Conservation (phyloP, 2,113 vertebrate species). For the Meleagris gallopavo region DNA sequence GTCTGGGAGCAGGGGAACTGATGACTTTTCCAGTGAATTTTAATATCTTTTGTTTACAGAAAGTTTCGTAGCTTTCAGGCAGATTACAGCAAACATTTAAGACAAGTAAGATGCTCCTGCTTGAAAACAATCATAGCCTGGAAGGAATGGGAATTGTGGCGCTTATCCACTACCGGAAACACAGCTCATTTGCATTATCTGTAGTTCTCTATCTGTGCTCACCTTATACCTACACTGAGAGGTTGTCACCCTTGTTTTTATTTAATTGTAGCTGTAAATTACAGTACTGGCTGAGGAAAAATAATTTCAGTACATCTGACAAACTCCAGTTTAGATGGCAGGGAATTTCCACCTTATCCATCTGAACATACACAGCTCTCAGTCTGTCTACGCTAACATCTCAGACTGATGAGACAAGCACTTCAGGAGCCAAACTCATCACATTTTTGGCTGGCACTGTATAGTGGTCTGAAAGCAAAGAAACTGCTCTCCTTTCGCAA, state of each 20-base stretch:
- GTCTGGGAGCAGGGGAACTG: not conserved
- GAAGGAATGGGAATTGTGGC: not conserved
- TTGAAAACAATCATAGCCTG: not conserved
- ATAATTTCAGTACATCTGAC: not conserved
- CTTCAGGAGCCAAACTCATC: not conserved
- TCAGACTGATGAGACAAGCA: not conserved
- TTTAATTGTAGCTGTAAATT: not conserved
- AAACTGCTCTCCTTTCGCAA: not conserved
- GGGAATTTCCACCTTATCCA: not conserved
- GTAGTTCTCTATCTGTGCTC: not conserved
- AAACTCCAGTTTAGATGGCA: not conserved
- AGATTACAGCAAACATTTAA: not conserved
- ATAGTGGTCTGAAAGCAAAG: not conserved
- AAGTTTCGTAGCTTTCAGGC: not conserved
- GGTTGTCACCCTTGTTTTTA: not conserved
- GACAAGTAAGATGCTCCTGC: not conserved
- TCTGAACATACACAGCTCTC: rapidly evolving
- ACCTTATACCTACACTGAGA: not conserved
- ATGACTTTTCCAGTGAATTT: not conserved
- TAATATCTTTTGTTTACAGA: not conserved
- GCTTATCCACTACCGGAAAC: not conserved
- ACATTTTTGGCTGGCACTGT: not conserved
- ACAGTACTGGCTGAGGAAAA: not conserved
- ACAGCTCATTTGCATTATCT: not conserved
- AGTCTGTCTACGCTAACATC: not conserved